These are phyloP conservation scores for Brachylomia viminalis DNA, from an alignment of 2,888 invertebrate species.

Conservation along the genomic window DNA sequence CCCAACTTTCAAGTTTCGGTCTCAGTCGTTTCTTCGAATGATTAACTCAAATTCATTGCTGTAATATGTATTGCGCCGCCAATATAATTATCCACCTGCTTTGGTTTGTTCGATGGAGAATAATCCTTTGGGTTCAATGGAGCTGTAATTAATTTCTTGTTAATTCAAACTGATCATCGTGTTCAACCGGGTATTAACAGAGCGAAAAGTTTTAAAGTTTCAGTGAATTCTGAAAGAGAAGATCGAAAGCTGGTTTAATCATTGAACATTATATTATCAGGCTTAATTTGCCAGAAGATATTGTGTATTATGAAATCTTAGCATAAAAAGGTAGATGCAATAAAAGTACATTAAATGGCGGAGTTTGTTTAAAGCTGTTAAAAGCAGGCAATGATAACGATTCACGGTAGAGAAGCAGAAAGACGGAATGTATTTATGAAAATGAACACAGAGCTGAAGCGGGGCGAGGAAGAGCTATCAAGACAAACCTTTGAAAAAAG, in stretches of 20 bases:
- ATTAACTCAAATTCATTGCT: neutral
- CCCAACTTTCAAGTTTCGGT: too few relatives aligned
- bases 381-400: neutral
- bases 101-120: neutral
- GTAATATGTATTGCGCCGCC: neutral
- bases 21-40: neutral
- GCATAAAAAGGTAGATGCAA: neutral
- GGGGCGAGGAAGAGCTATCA: neutral
- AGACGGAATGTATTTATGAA: neutral
- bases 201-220: slow-evolving; percentile 45
- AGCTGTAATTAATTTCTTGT: slow-evolving; percentile 66
- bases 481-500: neutral
- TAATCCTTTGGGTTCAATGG: slow-evolving; percentile 57
- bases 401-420: neutral
- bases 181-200: slow-evolving; percentile 53
- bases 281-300: neutral
- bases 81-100: slow-evolving; percentile 2
- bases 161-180: slow-evolving; percentile 57
- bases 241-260: slow-evolving; percentile 10
- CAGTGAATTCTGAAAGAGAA: slow-evolving; percentile 9
- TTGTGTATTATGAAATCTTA: neutral
- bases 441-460: neutral
- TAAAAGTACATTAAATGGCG: too few relatives aligned
- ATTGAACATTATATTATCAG: neutral
- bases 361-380: neutral